These are phyloP conservation scores for Drosophila kepulauana DNA, from an alignment of 1,140 invertebrate genomes.

Conservation along the genomic window DNA sequence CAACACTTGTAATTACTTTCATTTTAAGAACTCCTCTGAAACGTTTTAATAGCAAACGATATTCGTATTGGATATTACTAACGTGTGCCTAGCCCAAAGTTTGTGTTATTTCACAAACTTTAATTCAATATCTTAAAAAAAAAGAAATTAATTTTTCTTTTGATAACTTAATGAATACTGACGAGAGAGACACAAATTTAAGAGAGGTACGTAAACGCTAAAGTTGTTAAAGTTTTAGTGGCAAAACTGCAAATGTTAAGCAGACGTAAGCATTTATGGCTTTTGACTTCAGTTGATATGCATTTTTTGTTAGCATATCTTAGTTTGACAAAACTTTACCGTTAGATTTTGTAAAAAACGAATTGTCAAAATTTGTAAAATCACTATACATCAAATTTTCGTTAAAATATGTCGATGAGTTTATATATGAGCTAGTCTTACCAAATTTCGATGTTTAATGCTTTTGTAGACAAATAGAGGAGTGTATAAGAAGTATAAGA, in stretches of 20 bases:
- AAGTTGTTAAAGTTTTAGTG: not conserved
- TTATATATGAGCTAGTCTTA: not conserved
- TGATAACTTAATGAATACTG: conserved; percentile 38
- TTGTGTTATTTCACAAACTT: not conserved
- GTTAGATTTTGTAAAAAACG: not conserved
- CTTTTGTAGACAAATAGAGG: not conserved
- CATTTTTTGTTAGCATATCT: not conserved
- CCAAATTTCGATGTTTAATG: not conserved
- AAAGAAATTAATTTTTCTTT: not conserved
- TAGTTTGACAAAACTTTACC: not conserved
- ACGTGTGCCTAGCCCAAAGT: conserved; percentile 5
- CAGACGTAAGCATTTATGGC: not conserved
- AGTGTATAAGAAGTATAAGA: too few species aligned
- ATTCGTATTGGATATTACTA: conserved; percentile 36
- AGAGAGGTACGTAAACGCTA: conserved; percentile 22
- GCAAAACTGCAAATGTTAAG: not conserved
- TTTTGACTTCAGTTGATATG: not conserved
- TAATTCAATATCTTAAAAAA: conserved; percentile 13
- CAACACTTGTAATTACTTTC: conserved; percentile 3
- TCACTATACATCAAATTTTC: not conserved
- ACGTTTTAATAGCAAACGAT: not conserved
- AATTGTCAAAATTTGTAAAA: not conserved
- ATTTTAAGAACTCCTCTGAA: conserved; percentile 15
- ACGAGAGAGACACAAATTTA: conserved; percentile 13
- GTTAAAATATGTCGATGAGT: not conserved